Evolutionary conservation across 2,888 invertebrate genomes (phyloP).

Genomic region (Nysson spinosus): DNA sequence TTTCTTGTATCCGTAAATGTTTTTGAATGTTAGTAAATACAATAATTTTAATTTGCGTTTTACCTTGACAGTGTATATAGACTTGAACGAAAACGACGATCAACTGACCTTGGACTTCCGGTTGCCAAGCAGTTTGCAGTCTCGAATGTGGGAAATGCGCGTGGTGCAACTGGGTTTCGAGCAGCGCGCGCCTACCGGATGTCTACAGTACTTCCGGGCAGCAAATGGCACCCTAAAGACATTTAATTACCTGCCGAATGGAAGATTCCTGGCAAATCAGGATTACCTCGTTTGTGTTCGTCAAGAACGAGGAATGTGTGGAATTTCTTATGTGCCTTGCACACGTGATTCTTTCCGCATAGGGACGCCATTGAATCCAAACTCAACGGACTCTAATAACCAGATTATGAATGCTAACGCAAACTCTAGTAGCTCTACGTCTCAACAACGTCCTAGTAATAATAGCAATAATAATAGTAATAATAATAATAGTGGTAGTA

Average conservation of each 20-base stretch:
- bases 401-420: neutral
- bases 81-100: slow-evolving; percentile 83
- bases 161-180: slow-evolving; percentile 88
- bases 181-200: slow-evolving; percentile 87
- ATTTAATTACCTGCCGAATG: slow-evolving; percentile 90
- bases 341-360: slow-evolving; percentile 87
- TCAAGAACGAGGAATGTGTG: slow-evolving; percentile 85
- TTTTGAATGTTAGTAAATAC: too few relatives aligned
- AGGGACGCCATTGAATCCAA: too few relatives aligned
- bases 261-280: slow-evolving; percentile 87
- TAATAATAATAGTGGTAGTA: neutral
- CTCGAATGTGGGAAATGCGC: slow-evolving; percentile 88
- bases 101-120: slow-evolving; percentile 78
- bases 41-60: neutral
- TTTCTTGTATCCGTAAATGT: too few relatives aligned
- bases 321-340: slow-evolving; percentile 87
- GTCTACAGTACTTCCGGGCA: slow-evolving; percentile 85
- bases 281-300: slow-evolving; percentile 88
- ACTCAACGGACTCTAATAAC: too few relatives aligned
- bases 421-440: slow-evolving; percentile 20
- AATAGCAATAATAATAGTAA: neutral
- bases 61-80: slow-evolving; percentile 82
- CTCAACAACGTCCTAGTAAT: slow-evolving; percentile 6
- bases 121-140: slow-evolving; percentile 82
- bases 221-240: slow-evolving; percentile 84